Evolutionary conservation across 2,797 vertebrate species (phyloP), one percentile per base, ranked within the genome.

Genomic region (Scleropages formosus): DNA sequence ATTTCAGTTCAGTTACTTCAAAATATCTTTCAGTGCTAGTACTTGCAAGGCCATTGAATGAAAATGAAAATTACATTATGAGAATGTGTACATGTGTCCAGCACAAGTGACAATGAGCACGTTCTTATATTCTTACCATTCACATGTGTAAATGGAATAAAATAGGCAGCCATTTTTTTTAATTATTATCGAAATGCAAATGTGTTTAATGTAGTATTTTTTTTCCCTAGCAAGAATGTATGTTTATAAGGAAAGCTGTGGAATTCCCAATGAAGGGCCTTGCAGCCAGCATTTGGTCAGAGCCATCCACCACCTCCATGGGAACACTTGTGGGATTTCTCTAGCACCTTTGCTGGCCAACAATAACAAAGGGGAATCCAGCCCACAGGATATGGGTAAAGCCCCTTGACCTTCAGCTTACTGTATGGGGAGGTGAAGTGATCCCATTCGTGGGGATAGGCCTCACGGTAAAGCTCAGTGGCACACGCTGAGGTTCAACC

Each of bases 351-450:
- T 70, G 22, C 66, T 44, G 67, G 51, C 75, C 75, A 70, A 76
- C 69, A 69, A 70, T 67, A 76, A 76, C 51, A 76, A 22, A 67
- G 58, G 56, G 47, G 24, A 60, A 63, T 76, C 65, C 75, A 70
- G 53, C 70, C 66, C 75, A 62, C 66, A 61, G 75, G 75, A 76
- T 60, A 53, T 49, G 46, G 67, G 75, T 67, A 68, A 59, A 49
- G 60, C 58, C 31, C 22, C 31, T 26, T 73, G 72, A 49, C 59
- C 72, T 58, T 22, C 58, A 62, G 24, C 49, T 73, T 46, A 73
- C 49, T 60, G n/a, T 63, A 73, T 60, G 62, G 31, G 59, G 75
- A 49, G 75, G 24, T 8, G 26, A 70, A 69, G 62, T 27, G 46
- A 70, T 70, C 24, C 22, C 49, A 74, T 44, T 8, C 16, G 65